These are phyloP conservation scores for Automeris io DNA, from an alignment of 2,888 invertebrate species.

Conservation along the genomic window DNA sequence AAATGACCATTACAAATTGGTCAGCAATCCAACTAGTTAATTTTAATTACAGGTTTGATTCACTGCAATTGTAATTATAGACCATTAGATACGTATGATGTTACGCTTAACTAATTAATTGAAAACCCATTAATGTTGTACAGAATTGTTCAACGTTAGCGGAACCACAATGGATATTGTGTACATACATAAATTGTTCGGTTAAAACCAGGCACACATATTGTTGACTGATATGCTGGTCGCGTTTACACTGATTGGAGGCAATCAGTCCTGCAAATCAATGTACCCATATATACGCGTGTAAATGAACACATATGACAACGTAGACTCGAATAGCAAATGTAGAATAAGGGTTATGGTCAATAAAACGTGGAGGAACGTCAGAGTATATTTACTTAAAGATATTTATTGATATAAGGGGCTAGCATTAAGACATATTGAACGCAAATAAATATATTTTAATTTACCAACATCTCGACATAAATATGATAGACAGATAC, in stretches of 20 bases:
- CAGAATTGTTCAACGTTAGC: constrained; percentile 12
- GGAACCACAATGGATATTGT: constrained; percentile 13
- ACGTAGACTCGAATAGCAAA: constrained; percentile 7
- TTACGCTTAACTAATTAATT: constrained; percentile 10
- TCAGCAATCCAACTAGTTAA: background rate
- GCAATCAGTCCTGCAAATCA: constrained; percentile 30
- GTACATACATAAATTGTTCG: constrained; percentile 24
- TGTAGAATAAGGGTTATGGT: background rate
- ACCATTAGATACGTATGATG: background rate
- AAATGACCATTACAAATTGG: background rate
- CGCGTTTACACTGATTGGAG: constrained; percentile 34
- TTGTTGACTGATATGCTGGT: constrained; percentile 21
- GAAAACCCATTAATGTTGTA: constrained; percentile 14
- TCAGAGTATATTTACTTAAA: no score
- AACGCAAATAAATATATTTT: background rate
- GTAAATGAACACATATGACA: constrained; percentile 13
- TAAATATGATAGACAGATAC: no score
- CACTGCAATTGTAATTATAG: no score
- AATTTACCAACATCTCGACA: no score
- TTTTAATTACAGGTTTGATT: background rate
- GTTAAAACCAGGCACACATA: constrained; percentile 18
- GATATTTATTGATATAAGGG: no score
- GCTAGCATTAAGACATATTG: no score
- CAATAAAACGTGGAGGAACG: no score
- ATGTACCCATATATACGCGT: constrained; percentile 17